Evolutionary conservation across 2,888 invertebrate species (phyloP).

Genomic region (Noctua janthe): DNA sequence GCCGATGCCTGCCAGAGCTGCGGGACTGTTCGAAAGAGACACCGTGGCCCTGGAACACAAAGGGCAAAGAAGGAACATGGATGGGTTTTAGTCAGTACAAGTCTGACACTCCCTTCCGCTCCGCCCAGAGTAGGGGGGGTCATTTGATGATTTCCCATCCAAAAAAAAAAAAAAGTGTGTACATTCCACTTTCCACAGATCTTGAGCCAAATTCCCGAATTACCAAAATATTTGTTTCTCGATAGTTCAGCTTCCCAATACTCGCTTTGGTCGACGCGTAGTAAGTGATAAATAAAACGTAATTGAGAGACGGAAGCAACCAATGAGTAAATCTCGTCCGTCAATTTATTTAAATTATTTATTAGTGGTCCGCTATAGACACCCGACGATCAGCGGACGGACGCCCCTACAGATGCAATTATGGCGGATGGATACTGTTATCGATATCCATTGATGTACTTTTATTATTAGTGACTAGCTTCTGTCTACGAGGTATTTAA

Average conservation of each 20-base stretch:
- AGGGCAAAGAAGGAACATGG: too few relatives aligned
- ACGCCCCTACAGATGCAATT: slow-evolving; percentile 79
- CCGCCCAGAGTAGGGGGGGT: too few relatives aligned
- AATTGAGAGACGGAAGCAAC: slow-evolving; percentile 90
- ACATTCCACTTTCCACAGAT: neutral
- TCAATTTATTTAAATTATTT: slow-evolving; percentile 91
- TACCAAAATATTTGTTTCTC: slow-evolving; percentile 37
- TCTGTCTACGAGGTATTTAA: neutral
- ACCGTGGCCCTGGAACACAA: too few relatives aligned
- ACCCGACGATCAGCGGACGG: slow-evolving; percentile 86
- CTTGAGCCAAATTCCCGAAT: neutral
- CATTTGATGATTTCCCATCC: too few relatives aligned
- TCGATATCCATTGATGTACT: slow-evolving; percentile 74
- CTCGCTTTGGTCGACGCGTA: slow-evolving; percentile 80
- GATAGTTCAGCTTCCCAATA: slow-evolving; percentile 69
- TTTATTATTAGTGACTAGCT: slow-evolving; percentile 5
- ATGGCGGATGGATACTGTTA: slow-evolving; percentile 58
- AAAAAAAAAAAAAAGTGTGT: too few relatives aligned
- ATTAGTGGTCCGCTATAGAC: slow-evolving; percentile 90
- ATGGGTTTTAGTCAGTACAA: too few relatives aligned
- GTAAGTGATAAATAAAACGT: slow-evolving; percentile 90
- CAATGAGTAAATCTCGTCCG: slow-evolving; percentile 91
- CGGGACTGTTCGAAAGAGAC: too few relatives aligned
- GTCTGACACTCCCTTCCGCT: too few relatives aligned
- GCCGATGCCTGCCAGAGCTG: too few relatives aligned